These are phyloP conservation scores for Lamprologus callipterus DNA, from an alignment of 2,113 vertebrate genomes.

Conservation along the genomic window DNA sequence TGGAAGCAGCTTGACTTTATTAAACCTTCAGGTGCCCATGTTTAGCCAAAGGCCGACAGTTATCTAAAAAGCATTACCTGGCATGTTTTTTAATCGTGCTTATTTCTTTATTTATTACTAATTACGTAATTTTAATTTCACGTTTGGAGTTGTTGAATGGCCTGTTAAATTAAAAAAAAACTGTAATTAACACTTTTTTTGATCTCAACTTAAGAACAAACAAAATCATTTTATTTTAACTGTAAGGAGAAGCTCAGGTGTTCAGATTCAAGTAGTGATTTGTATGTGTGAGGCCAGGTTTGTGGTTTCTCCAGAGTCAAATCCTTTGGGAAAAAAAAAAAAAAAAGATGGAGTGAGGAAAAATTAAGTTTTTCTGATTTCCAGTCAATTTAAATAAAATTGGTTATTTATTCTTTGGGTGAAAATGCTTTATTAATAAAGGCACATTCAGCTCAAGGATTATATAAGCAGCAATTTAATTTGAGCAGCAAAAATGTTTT, in stretches of 20 bases:
- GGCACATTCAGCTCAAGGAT: neutral
- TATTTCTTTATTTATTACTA: neutral
- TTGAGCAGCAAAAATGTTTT: neutral
- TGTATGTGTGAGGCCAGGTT: neutral
- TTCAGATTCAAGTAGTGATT: neutral
- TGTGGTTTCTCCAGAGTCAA: neutral
- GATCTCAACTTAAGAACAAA: neutral
- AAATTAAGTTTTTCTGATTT: neutral
- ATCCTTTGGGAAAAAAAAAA: rapidly evolving
- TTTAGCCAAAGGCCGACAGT: neutral
- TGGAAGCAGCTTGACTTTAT: neutral
- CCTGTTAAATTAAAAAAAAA: neutral
- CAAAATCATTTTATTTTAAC: neutral
- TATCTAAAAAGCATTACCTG: neutral
- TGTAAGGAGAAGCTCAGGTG: neutral
- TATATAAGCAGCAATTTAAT: neutral
- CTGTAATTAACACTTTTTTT: neutral
- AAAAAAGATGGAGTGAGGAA: neutral
- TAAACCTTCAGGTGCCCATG: neutral
- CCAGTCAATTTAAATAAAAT: neutral
- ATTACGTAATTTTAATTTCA: neutral
- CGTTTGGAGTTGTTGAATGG: neutral
- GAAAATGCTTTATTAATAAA: neutral
- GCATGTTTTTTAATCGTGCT: neutral
- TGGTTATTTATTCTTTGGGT: neutral